Percentiles rank a stretch among this genome's conserved stretches.
These are phyloP conservation scores for Anticlea derivata DNA, from an alignment of 2,888 invertebrate species.

Conservation along the genomic window DNA sequence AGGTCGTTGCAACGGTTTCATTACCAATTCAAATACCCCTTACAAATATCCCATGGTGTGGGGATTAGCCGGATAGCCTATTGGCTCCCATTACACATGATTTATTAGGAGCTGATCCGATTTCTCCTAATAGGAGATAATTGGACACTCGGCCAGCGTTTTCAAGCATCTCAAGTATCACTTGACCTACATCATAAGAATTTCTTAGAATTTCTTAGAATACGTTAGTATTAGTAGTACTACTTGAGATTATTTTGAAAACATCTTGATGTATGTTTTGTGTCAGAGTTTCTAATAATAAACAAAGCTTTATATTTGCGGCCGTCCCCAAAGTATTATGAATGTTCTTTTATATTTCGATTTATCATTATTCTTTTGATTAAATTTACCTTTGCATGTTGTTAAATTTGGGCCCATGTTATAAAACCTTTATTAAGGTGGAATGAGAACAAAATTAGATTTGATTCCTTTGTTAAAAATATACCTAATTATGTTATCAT, in stretches of 20 bases:
- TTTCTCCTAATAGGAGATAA: constrained; percentile 39
- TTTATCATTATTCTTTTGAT: neutral
- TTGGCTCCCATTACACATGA: constrained; percentile 43
- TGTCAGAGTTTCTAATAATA: constrained; percentile 37
- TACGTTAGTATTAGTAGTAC: constrained; percentile 19
- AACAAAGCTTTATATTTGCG: constrained; percentile 14
- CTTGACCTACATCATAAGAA: constrained; percentile 21
- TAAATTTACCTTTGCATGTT: neutral
- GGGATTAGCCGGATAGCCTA: constrained; percentile 40
- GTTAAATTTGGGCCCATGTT: too few species aligned
- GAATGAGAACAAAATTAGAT: too few species aligned
- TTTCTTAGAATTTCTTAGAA: constrained; percentile 43
- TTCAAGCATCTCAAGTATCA: constrained; percentile 35
- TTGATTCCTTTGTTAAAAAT: neutral
- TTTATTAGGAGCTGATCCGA: constrained; percentile 40
- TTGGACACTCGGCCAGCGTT: constrained; percentile 24
- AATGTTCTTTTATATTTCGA: neutral
- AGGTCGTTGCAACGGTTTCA: constrained; percentile 25
- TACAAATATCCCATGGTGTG: constrained; percentile 28
- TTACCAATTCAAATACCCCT: constrained; percentile 38
- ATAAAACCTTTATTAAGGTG: too few species aligned
- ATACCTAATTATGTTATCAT: too few species aligned
- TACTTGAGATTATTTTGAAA: constrained; percentile 43
- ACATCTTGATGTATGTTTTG: constrained; percentile 40
- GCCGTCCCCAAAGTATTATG: neutral